These are phyloP conservation scores for Pitangus sulphuratus DNA, from an alignment of 2,797 vertebrate genomes.

Conservation along the genomic window DNA sequence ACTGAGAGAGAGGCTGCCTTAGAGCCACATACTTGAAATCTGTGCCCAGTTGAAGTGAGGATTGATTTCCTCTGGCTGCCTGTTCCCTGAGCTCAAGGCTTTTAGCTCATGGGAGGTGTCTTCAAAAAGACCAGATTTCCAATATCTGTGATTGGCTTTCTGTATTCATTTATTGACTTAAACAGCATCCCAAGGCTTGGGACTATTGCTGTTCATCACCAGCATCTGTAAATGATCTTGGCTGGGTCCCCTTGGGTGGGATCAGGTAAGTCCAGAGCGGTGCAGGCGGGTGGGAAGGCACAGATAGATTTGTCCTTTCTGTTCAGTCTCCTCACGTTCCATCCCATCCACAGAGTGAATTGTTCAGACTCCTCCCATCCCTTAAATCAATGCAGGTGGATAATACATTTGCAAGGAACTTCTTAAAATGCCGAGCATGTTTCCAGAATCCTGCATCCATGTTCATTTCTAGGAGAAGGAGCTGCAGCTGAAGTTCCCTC, in stretches of 20 bases:
- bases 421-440: background rate
- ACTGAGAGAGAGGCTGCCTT: background rate
- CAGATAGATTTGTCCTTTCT: background rate
- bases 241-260: background rate
- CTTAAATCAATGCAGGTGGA: background rate
- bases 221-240: background rate
- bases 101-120: background rate
- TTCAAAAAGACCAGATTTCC: background rate
- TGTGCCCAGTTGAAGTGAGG: background rate
- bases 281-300: background rate
- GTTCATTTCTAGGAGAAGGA: slow-evolving; percentile 76
- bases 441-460: background rate
- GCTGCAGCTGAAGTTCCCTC: slow-evolving; percentile 72
- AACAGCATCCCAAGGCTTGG: background rate
- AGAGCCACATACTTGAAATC: background rate
- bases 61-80: background rate
- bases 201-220: background rate
- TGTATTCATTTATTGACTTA: background rate
- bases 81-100: background rate
- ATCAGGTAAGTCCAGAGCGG: fast-evolving
- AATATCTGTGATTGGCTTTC: background rate
- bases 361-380: background rate
- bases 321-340: background rate
- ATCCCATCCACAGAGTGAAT: background rate
- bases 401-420: background rate